These are phyloP conservation scores for Saccostrea cuccullata DNA, from an alignment of 1,140 invertebrate genomes.

Conservation along the genomic window DNA sequence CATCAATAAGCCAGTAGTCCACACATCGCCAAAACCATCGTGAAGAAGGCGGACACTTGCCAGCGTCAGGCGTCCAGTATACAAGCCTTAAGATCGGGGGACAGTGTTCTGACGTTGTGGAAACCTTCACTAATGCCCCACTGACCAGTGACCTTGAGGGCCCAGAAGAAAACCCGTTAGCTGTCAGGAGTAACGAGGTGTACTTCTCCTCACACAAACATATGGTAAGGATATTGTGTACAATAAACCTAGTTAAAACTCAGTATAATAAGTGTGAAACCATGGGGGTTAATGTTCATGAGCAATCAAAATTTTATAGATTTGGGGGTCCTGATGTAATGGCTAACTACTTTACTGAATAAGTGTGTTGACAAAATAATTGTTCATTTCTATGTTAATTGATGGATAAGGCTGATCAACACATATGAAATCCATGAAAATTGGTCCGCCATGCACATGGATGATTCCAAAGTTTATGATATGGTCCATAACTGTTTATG, in stretches of 20 bases:
- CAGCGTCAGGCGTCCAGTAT: constrained; percentile 65
- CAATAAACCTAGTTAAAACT: neutral
- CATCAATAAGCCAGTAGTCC: constrained; percentile 59
- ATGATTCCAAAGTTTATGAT: too few relatives aligned
- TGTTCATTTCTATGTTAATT: too few relatives aligned
- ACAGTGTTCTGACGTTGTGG: constrained; percentile 64
- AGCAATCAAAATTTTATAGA: too few relatives aligned
- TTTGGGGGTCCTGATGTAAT: too few relatives aligned
- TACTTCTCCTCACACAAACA: neutral
- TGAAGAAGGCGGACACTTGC: constrained; percentile 65
- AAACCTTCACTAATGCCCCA: constrained; percentile 37
- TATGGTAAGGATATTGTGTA: neutral
- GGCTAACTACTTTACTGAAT: too few relatives aligned
- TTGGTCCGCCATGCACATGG: too few relatives aligned
- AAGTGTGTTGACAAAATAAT: too few relatives aligned
- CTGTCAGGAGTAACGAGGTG: neutral
- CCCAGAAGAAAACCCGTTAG: neutral
- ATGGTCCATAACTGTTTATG: too few relatives aligned
- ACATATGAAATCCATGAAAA: too few relatives aligned
- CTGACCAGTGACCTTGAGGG: neutral
- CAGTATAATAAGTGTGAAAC: neutral
- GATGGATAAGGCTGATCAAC: too few relatives aligned
- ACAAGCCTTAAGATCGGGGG: constrained; percentile 68
- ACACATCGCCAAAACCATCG: constrained; percentile 63
- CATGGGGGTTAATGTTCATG: too few relatives aligned